Base-by-base conservation (phyloP, 2,797 vertebrate genomes). In the Crocidura indochinensis region DNA sequence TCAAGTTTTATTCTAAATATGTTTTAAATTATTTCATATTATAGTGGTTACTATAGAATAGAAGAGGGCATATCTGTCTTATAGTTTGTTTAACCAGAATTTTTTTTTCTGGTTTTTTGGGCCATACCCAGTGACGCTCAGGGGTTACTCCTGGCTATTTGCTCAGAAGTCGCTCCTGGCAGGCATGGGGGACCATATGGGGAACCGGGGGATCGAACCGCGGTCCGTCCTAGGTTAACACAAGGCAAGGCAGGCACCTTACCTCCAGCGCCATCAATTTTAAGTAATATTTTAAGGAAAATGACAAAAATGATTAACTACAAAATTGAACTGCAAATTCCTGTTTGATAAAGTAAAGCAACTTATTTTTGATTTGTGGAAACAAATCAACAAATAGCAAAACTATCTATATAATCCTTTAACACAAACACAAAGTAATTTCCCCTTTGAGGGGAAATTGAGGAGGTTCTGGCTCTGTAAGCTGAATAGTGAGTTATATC, bases 271-370 rank as follows among this genome's bases (percentile, higher is more conserved):
- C n/a, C n/a, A n/a, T n/a, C 11, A 46, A 56, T 69, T 64, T 71
- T 69, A 92, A 87, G 44, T 77, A 91, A 71, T 44, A 84, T 91
- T 93, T 94, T 91, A 91, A 88, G 71, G 71, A 60, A 85, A 93
- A 82, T 1, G 26, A 87, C 64, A 69, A 88, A 3, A 51, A 77
- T 31, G 31, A 78, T 44, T 38, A 86, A 88, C 64, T 2, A 82
- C 47, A 90, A 84, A 83, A 56, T 74, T 78, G 47, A 84, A 83
- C 31, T 75, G 44, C 47, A 24, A 86, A 96, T 86, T 95, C 51
- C 74, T 90, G 95, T 94, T 24, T 84, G 67, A 82, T 88, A 93
- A 92, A 85, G 82, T 6, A 78, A 95, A 91, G 44, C 20, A 44
- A 78, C 60, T 91, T 65, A 73, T 73, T 69, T 44, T 72, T 72